phyloP scores from a whole-genome alignment of 1,140 invertebrate genomes.

The Cyclina sinensis region DNA sequence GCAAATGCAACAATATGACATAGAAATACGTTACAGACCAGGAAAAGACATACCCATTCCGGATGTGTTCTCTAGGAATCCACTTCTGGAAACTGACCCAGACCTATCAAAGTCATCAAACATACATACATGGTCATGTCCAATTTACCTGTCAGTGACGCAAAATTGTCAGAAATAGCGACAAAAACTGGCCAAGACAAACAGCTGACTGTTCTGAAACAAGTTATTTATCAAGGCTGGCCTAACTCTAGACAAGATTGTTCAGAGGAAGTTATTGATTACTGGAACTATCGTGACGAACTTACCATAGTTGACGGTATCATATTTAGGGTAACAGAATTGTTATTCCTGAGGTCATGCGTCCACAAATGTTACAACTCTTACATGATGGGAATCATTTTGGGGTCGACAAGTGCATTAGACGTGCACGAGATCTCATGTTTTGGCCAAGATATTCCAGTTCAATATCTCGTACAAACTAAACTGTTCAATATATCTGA shows the following conservation, averaged over 20 bases:
- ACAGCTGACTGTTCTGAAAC: not conserved
- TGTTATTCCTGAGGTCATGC: not conserved
- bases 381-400: slow-evolving; percentile 49
- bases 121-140: not conserved
- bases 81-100: not conserved
- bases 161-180: not conserved
- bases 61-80: not conserved
- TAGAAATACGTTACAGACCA: too few relatives aligned
- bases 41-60: not conserved
- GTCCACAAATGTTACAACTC: slow-evolving; percentile 21
- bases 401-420: slow-evolving; percentile 38
- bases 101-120: not conserved
- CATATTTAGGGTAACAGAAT: not conserved
- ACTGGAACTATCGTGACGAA: too few relatives aligned
- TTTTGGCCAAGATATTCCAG: slow-evolving; percentile 59
- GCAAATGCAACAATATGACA: not conserved
- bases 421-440: slow-evolving; percentile 24
- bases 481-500: slow-evolving; percentile 32
- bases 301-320: slow-evolving; percentile 1
- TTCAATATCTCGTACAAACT: slow-evolving; percentile 46
- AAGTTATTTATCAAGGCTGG: slow-evolving; percentile 22
- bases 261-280: not conserved
- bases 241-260: not conserved
- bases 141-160: not conserved
- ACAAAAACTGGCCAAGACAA: not conserved